Evolutionary conservation across 2,797 vertebrate genomes (phyloP), one percentile per base, ranked within the genome.

Genomic region (Holocentrus rufus): DNA sequence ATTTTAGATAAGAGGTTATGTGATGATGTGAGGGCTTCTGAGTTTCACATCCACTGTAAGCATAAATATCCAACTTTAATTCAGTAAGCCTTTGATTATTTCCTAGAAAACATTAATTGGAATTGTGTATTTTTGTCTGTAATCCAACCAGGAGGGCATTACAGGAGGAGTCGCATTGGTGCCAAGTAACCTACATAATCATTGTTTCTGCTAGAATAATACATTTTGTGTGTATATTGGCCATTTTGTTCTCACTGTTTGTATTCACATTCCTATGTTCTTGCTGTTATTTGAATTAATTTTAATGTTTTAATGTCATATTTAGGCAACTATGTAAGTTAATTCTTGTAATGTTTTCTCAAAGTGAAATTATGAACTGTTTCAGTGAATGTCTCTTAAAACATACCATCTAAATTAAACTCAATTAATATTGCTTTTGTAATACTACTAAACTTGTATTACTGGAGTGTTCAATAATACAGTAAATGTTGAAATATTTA

Each of bases 181-280:
- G 46, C 46, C 17, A n/a, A 49, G 46, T 49, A 18, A n/a, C 46
- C 7, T 42, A 42, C 11, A 14, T 0, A 42, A 13, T 4, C 39
- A 27, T 13, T 66, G 57, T 83, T 74, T 74, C 2, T 7, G 46
- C 69, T 64, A 27, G 22, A 25, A 25, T 30, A 55, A 23, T 59
- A 55, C 10, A 6, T 44, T 18, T 7, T 57, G 27, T 70, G 69
- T 57, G 55, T 64, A 7, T 53, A 30, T 36, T 47, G 34, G 34
- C 46, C 27, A n/a, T 58, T 65, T n/a, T 18, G 17, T 17, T 36
- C 17, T 49, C 46, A n/a, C 42, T 27, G 4, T 27, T 27, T 27
- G 25, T 27, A 27, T 27, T 60, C 27, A 65, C 71, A 57, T 66
- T 64, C 61, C 64, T 63, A 34, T 34, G 23, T 34, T 53, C 11